These are phyloP conservation scores for Drosophila prostipennis DNA, from an alignment of 2,888 invertebrate species.

Conservation along the genomic window DNA sequence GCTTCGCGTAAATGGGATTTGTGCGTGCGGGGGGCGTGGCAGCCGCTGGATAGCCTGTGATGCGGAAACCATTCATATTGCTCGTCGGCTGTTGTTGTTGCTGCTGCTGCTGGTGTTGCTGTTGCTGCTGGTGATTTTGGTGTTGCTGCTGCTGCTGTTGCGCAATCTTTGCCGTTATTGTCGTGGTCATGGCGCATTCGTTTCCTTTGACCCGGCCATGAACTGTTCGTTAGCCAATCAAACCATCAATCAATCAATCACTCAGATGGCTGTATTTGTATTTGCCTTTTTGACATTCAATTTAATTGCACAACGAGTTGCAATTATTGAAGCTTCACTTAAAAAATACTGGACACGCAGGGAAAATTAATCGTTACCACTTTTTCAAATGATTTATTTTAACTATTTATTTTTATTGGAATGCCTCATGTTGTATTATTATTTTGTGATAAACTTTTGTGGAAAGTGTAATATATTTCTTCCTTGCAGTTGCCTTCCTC, in stretches of 20 bases:
- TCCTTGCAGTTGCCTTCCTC: not conserved
- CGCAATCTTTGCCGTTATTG: slow-evolving; percentile 59
- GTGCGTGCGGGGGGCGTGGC: slow-evolving; percentile 56
- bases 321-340: slow-evolving; percentile 50
- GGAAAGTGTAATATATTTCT: not conserved
- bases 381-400: not conserved
- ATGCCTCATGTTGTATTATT: no score
- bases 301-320: slow-evolving; percentile 47
- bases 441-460: not conserved
- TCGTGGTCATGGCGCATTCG: slow-evolving; percentile 60
- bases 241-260: slow-evolving; percentile 51
- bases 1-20: slow-evolving; percentile 60
- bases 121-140: slow-evolving; percentile 48
- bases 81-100: slow-evolving; percentile 36
- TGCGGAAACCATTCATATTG: slow-evolving; percentile 81
- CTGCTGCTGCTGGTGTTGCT: slow-evolving; percentile 35
- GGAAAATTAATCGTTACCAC: slow-evolving; percentile 1
- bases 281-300: slow-evolving; percentile 38
- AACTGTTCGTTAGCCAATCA: slow-evolving; percentile 44
- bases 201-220: slow-evolving; percentile 47
- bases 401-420: no score
- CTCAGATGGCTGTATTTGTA: slow-evolving; percentile 16
- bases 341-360: slow-evolving; percentile 21
- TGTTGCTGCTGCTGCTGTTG: slow-evolving; percentile 54
- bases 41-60: slow-evolving; percentile 78